These are phyloP conservation scores for Anniella stebbinsi DNA, from an alignment of 2,797 vertebrate species.

Conservation along the genomic window DNA sequence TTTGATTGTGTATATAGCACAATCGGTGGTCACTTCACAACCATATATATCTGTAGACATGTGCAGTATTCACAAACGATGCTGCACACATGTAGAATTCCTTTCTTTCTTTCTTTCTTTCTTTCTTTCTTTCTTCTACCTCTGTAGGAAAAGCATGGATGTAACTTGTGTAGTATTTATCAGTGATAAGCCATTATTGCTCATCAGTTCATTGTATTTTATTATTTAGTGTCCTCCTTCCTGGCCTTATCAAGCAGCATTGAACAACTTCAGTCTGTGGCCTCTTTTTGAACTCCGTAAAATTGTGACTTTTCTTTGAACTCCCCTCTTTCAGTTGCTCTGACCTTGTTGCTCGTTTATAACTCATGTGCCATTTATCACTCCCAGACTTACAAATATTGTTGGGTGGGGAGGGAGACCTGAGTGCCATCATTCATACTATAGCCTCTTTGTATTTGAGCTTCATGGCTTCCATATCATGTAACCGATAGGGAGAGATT, in stretches of 20 bases:
- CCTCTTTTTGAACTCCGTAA: conserved; percentile 80
- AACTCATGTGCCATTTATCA: conserved; percentile 78
- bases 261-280: conserved; percentile 67
- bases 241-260: conserved; percentile 60
- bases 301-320: conserved; percentile 83
- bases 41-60: neutral
- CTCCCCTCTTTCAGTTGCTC: conserved; percentile 74
- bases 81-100: neutral
- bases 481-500: conserved; percentile 79
- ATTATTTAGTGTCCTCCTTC: conserved; percentile 63
- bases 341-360: conserved; percentile 79
- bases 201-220: conserved; percentile 64
- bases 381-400: conserved; percentile 73
- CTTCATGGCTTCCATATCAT: conserved; percentile 73
- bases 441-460: conserved; percentile 68
- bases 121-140: neutral
- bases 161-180: neutral
- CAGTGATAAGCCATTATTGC: conserved; percentile 10
- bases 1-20: neutral
- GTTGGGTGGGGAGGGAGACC: conserved; percentile 53
- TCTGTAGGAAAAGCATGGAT: neutral
- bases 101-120: neutral
- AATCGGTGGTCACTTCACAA: neutral
- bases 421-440: conserved; percentile 78
- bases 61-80: neutral